These are phyloP conservation scores for Drosophila bunnanda DNA, from an alignment of 2,888 invertebrate species.

Conservation along the genomic window DNA sequence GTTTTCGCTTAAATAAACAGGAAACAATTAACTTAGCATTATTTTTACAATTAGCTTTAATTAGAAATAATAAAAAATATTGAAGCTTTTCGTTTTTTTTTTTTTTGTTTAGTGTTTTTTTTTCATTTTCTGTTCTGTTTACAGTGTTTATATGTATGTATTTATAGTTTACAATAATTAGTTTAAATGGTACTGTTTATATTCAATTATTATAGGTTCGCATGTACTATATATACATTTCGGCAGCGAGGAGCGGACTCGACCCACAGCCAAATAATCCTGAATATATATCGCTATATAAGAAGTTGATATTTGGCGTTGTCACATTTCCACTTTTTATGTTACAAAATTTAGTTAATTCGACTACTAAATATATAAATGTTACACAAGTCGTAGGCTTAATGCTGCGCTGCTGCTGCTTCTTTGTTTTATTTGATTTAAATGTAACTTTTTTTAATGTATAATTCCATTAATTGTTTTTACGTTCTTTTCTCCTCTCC, in stretches of 20 bases:
- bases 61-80: slow-evolving; percentile 79
- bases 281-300: slow-evolving; percentile 54
- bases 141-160: slow-evolving; percentile 40
- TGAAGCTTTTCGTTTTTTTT: slow-evolving; percentile 66
- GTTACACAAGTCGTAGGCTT: slow-evolving; percentile 51
- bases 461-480: slow-evolving; percentile 83
- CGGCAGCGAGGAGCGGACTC: slow-evolving; percentile 48
- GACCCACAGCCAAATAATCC: slow-evolving; percentile 46
- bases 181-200: slow-evolving; percentile 40
- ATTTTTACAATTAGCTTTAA: slow-evolving; percentile 74
- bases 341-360: slow-evolving; percentile 72
- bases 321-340: slow-evolving; percentile 50
- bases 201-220: slow-evolving; percentile 38
- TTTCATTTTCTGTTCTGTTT: slow-evolving; percentile 45
- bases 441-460: slow-evolving; percentile 61
- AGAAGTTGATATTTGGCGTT: slow-evolving; percentile 53
- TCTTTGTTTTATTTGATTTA: slow-evolving; percentile 55
- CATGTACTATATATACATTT: slow-evolving; percentile 56
- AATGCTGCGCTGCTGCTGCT: slow-evolving; percentile 53
- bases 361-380: slow-evolving; percentile 59
- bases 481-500: slow-evolving; percentile 58
- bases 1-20: slow-evolving; percentile 74
- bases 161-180: slow-evolving; percentile 42
- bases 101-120: slow-evolving; percentile 35
- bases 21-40: slow-evolving; percentile 76